These are phyloP conservation scores for Horisme vitalbata DNA, from an alignment of 2,888 invertebrate genomes.

Conservation along the genomic window DNA sequence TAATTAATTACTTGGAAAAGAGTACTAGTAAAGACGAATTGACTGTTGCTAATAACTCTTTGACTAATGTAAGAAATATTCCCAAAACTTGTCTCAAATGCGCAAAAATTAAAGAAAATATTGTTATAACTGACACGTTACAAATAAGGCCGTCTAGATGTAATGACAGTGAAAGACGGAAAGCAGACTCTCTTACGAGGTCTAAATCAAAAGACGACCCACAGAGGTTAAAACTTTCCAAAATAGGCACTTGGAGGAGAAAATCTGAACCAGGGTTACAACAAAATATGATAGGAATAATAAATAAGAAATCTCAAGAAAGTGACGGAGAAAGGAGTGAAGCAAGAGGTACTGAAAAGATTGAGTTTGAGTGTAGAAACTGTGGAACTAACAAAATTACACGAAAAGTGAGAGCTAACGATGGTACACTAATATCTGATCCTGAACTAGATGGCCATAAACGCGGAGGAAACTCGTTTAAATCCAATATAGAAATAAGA, in stretches of 20 bases:
- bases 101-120: constrained; percentile 78
- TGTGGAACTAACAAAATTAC: constrained; percentile 74
- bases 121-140: constrained; percentile 62
- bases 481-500: constrained; percentile 78
- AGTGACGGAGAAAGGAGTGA: constrained; percentile 64
- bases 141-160: constrained; percentile 65
- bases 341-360: constrained; percentile 64
- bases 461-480: constrained; percentile 40
- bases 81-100: constrained; percentile 77
- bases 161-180: constrained; percentile 59
- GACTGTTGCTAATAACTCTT: constrained; percentile 59
- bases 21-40: constrained; percentile 66
- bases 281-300: constrained; percentile 59
- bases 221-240: constrained; percentile 70
- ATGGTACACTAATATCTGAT: constrained; percentile 61
- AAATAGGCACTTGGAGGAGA: constrained; percentile 86
- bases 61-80: constrained; percentile 60
- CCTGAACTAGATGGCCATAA: constrained; percentile 63
- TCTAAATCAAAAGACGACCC: constrained; percentile 80
- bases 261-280: constrained; percentile 88
- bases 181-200: constrained; percentile 65
- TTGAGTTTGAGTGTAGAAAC: constrained; percentile 75
- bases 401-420: constrained; percentile 53
- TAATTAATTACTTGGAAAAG: constrained; percentile 63
- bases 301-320: constrained; percentile 63